Evolutionary conservation across 2,113 vertebrate species (phyloP).

Genomic region (Corythornis madagascariensis): DNA sequence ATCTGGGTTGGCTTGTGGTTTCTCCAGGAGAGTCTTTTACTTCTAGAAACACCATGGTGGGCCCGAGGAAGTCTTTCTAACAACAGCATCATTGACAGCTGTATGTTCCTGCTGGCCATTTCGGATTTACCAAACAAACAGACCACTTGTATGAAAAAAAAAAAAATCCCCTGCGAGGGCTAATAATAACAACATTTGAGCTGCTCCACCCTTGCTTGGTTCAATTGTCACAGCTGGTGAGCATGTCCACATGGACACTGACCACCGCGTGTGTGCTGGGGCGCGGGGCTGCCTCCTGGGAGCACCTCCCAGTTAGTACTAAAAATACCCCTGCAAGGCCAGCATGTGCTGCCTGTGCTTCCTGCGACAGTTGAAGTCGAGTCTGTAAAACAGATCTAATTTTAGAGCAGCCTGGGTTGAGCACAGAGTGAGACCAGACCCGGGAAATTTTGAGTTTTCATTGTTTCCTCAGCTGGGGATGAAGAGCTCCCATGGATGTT

Average conservation of each 20-base stretch:
- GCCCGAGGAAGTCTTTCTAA: neutral
- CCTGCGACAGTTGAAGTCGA: neutral
- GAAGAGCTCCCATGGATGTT: constrained; percentile 9
- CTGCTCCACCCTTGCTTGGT: neutral
- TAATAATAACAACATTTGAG: constrained; percentile 24
- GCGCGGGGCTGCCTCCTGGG: neutral
- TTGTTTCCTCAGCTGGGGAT: constrained; percentile 58
- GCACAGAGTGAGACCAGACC: constrained; percentile 14
- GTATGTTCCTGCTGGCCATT: neutral
- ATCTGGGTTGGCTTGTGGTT: neutral
- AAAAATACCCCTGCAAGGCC: neutral
- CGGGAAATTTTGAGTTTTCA: constrained; percentile 30
- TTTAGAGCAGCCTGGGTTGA: constrained; percentile 4
- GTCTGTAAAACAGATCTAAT: constrained; percentile 36
- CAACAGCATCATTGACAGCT: neutral
- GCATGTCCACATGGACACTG: rapidly evolving
- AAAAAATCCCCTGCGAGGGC: neutral
- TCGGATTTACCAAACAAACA: neutral
- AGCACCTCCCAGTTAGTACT: neutral
- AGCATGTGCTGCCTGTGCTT: neutral
- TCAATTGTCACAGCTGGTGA: neutral
- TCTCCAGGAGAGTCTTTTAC: neutral
- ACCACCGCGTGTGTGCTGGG: neutral
- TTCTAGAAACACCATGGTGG: neutral
- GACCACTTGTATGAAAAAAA: neutral